Evolutionary conservation across 2,797 vertebrate genomes (phyloP).

Genomic region (Glossophaga mutica): DNA sequence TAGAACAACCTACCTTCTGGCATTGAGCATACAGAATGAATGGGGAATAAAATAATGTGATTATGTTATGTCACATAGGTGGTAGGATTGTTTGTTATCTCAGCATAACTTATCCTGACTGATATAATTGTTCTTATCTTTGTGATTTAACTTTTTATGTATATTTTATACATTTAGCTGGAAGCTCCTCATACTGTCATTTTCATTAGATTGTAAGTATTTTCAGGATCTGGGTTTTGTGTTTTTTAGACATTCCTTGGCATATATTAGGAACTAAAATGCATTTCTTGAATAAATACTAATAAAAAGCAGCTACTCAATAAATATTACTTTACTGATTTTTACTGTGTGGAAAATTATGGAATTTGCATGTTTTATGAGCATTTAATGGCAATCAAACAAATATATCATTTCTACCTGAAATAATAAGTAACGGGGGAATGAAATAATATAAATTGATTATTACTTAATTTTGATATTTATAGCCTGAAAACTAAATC

Average conservation of each 20-base stretch:
- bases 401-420: background rate
- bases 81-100: background rate
- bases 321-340: background rate
- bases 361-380: background rate
- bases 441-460: background rate
- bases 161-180: background rate
- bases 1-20: background rate
- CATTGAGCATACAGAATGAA: background rate
- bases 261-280: background rate
- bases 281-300: constrained; percentile 1
- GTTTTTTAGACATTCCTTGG: background rate
- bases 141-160: background rate
- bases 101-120: background rate
- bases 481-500: background rate
- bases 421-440: background rate
- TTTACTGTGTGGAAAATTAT: background rate
- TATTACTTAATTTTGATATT: background rate
- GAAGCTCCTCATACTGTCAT: background rate
- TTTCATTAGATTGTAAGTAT: background rate
- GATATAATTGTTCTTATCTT: background rate
- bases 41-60: background rate
- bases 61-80: background rate
- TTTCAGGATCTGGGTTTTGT: background rate
- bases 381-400: background rate
- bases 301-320: background rate